phyloP scores from a whole-genome alignment of 2,113 vertebrate species.

The Scolopax mira region DNA sequence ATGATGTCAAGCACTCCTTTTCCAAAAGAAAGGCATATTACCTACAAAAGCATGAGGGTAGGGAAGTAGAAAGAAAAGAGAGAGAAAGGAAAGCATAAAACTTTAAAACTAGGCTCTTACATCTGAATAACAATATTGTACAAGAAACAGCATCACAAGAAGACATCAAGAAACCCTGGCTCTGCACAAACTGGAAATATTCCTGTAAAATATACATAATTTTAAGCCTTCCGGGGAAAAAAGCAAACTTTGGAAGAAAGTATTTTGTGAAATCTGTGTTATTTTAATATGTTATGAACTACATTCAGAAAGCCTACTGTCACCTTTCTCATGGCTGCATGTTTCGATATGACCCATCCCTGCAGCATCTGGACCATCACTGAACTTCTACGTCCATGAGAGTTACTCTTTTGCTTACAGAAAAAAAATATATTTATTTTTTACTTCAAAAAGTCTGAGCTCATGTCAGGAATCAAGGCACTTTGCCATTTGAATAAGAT shows the following conservation, averaged over 20 bases:
- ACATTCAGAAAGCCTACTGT: no score
- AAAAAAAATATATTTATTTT: not conserved
- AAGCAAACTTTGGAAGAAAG: not conserved
- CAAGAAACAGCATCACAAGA: not conserved
- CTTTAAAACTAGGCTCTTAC: not conserved
- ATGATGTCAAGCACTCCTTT: not conserved
- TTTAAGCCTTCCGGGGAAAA: not conserved
- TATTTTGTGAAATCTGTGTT: not conserved
- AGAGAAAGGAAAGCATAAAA: not conserved
- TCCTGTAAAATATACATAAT: not conserved
- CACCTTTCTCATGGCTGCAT: not conserved
- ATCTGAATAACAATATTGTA: not conserved
- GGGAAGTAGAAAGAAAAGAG: not conserved
- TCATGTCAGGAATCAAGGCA: not conserved
- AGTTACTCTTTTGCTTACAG: not conserved
- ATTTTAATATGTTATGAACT: not conserved
- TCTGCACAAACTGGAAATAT: not conserved
- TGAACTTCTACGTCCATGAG: not conserved
- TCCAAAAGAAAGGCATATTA: not conserved
- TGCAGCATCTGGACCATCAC: not conserved
- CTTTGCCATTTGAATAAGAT: not conserved
- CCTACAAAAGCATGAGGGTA: rapidly evolving
- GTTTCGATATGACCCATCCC: not conserved
- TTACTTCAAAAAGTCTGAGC: not conserved
- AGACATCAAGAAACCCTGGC: not conserved